These are phyloP conservation scores for Tetragnatha montana DNA, from an alignment of 2,888 invertebrate species.

Conservation along the genomic window DNA sequence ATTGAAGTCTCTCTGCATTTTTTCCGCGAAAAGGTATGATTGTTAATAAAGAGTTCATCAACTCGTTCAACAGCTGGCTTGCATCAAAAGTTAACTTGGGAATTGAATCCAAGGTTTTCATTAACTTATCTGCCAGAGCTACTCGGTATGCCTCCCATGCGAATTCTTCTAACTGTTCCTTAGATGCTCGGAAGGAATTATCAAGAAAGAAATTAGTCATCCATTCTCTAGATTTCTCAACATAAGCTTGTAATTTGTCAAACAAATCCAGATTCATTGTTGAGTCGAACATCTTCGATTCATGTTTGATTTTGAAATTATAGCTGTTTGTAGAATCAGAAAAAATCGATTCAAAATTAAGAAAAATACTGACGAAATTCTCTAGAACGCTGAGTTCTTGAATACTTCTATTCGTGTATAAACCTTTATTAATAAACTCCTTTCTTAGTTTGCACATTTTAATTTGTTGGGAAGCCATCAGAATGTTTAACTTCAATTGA, in stretches of 20 bases:
- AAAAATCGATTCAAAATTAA: not conserved
- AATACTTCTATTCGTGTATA: slow-evolving; percentile 1
- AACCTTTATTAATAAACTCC: not conserved
- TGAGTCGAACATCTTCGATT: slow-evolving; percentile 29
- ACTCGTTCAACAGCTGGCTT: not conserved
- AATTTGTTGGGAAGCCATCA: not conserved
- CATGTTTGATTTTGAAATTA: slow-evolving; percentile 22
- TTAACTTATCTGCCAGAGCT: not conserved
- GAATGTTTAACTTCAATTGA: not conserved
- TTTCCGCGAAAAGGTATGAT: slow-evolving; percentile 16
- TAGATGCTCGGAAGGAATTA: too few species aligned
- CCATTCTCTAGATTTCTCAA: too few species aligned
- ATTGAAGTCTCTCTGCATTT: slow-evolving; percentile 1
- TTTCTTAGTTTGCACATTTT: too few species aligned
- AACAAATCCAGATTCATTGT: not conserved
- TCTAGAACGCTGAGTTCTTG: slow-evolving; percentile 34
- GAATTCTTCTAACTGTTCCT: too few species aligned
- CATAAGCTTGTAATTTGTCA: too few species aligned
- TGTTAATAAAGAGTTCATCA: not conserved
- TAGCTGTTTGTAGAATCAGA: too few species aligned
- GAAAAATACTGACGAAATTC: slow-evolving; percentile 17
- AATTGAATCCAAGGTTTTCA: not conserved
- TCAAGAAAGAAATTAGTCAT: too few species aligned
- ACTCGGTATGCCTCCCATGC: too few species aligned
- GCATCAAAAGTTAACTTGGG: not conserved